A percentile compares a stretch with the other conserved stretches of the same genome.
Conservation (phyloP, 2,113 vertebrate species). For the Bungarus multicinctus region DNA sequence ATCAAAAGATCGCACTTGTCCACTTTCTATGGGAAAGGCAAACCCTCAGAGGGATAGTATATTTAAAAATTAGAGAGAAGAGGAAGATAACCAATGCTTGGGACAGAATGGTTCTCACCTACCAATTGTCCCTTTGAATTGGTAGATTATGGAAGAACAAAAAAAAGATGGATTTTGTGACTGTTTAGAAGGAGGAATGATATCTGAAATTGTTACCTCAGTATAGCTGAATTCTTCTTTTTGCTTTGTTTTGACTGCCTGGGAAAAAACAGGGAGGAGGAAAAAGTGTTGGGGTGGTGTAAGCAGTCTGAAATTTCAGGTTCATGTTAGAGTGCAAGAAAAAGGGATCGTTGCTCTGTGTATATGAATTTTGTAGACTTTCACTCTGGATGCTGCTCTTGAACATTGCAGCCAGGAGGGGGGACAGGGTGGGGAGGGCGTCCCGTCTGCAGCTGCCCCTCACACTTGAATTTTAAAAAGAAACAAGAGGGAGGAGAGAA, state of each 20-base stretch:
- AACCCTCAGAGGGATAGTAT: slow-evolving; percentile 56
- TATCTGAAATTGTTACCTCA: slow-evolving; percentile 25
- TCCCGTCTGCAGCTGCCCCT: slow-evolving; percentile 85
- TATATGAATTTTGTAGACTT: slow-evolving; percentile 51
- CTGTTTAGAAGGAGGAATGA: background rate
- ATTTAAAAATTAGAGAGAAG: slow-evolving; percentile 53
- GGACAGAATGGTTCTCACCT: slow-evolving; percentile 52
- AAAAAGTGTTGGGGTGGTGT: background rate
- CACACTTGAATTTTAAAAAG: slow-evolving; percentile 69
- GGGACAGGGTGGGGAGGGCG: slow-evolving; percentile 43
- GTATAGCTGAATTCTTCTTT: slow-evolving; percentile 25
- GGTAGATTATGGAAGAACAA: slow-evolving; percentile 23
- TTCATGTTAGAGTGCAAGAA: slow-evolving; percentile 62
- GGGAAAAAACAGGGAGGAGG: background rate
- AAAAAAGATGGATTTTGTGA: slow-evolving; percentile 18
- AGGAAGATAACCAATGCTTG: slow-evolving; percentile 37
- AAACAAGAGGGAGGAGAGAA: slow-evolving; percentile 64
- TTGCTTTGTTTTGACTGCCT: slow-evolving; percentile 48
- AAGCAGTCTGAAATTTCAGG: slow-evolving; percentile 59
- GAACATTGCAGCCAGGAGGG: slow-evolving; percentile 56
- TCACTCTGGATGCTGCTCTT: slow-evolving; percentile 57
- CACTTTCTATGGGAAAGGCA: slow-evolving; percentile 48
- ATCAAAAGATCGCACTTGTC: slow-evolving; percentile 12
- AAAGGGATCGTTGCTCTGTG: slow-evolving; percentile 36
- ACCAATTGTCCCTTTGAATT: slow-evolving; percentile 61